Evolutionary conservation across 2,113 vertebrate species (phyloP), one percentile per base, ranked within the genome.

Genomic region (Macrotis lagotis): DNA sequence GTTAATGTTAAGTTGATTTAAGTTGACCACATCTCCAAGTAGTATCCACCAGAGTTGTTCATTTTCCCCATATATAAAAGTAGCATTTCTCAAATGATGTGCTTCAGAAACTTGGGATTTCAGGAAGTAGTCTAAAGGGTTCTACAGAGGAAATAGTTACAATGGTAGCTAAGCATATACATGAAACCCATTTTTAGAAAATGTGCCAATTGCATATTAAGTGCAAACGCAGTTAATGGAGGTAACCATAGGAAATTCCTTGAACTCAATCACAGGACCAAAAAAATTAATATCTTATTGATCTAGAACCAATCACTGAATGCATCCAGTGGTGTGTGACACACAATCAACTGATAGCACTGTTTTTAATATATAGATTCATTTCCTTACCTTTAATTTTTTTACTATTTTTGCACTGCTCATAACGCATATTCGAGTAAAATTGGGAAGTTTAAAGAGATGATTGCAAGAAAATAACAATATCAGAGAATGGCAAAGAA

Each of bases 1-100:
- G 49, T n/a, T 66, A 51, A 48, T 50, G 48, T 49, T 94, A 31
- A 66, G 66, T 59, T 51, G n/a, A 92, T 90, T 90, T 90, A 92
- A 90, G 52, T 2, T 90, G 88, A 92, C 14, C 66, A n/a, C 5
- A 48, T 90, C 25, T 48, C 83, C 31, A 83, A 92, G 88, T 48
- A 49, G 7, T 28, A 90, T 53, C 83, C 52, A 88, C 55, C 52
- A n/a, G 37, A n/a, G 37, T n/a, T n/a, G 37, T 19, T 74, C 59
- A 74, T n/a, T 74, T 74, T 5, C 37, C 59, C 31, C 37, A n/a
- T n/a, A 19, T 74, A 37, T n/a, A n/a, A 16, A 14, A 74, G 25
- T 19, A 74, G 14, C 59, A 74, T 74, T 74, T 74, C 37, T 74
- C 59, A 74, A 74, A 74, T n/a, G 37, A n/a, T 74, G 59, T n/a